Conservation (phyloP, 1,140 invertebrate genomes). For the Drosophila melanica region DNA sequence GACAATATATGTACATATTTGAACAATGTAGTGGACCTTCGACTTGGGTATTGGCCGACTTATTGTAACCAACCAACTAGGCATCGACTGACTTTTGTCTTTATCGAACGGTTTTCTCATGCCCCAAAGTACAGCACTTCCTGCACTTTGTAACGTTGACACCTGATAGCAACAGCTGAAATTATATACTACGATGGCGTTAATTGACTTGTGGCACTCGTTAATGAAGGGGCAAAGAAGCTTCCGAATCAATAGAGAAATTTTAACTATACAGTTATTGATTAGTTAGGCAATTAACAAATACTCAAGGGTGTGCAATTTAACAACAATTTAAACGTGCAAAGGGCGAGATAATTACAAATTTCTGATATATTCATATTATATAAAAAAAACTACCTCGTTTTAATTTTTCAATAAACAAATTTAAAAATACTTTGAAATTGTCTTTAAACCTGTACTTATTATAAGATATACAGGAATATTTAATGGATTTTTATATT, state of each 20-base stretch:
- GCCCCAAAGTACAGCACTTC: background rate
- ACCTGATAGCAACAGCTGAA: background rate
- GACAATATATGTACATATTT: constrained; percentile 44
- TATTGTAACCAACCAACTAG: constrained; percentile 1
- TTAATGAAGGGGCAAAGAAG: background rate
- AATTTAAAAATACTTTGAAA: constrained; percentile 3
- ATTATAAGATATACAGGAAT: too few relatives aligned
- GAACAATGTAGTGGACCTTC: constrained; percentile 49
- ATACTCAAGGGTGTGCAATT: background rate
- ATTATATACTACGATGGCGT: background rate
- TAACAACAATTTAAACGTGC: background rate
- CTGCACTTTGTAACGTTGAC: constrained; percentile 7
- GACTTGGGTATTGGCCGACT: constrained; percentile 53
- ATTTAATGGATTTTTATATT: too few relatives aligned
- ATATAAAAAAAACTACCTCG: background rate
- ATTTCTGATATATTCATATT: constrained; percentile 1
- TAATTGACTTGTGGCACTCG: background rate
- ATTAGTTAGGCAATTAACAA: constrained; percentile 19
- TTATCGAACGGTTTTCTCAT: background rate
- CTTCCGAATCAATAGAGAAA: background rate
- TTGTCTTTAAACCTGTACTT: background rate
- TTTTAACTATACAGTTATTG: constrained; percentile 5
- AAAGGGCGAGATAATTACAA: constrained; percentile 18
- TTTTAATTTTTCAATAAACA: constrained; percentile 14
- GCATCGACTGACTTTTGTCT: background rate